A percentile compares a stretch with the other conserved stretches of the same genome.
Evolutionary conservation across 1,140 invertebrate species (phyloP).

Genomic region (Drosophila nebulosa): DNA sequence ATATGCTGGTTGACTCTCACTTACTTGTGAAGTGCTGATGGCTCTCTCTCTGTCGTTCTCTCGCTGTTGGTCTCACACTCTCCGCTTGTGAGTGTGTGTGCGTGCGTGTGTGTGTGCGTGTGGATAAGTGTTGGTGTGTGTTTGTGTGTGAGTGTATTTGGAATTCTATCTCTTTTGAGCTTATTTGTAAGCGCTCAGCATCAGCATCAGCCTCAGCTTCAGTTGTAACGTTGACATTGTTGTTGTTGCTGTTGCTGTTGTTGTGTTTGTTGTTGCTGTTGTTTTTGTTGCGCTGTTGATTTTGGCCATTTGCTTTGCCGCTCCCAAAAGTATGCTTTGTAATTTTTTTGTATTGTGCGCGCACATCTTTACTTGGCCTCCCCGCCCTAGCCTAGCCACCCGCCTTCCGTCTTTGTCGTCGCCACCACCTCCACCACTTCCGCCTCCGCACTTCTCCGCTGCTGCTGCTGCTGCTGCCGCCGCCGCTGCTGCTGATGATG

Average conservation of each 20-base stretch:
- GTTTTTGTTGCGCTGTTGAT: slow-evolving; percentile 52
- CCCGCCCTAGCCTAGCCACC: slow-evolving; percentile 15
- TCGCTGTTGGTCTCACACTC: slow-evolving; percentile 3
- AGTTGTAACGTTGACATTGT: slow-evolving; percentile 62
- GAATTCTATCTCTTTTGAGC: slow-evolving; percentile 40
- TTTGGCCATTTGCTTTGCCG: slow-evolving; percentile 76
- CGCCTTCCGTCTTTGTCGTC: background rate
- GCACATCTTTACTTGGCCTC: slow-evolving; percentile 55
- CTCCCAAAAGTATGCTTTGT: slow-evolving; percentile 77
- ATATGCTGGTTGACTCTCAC: slow-evolving; percentile 16
- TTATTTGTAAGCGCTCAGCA: slow-evolving; percentile 62
- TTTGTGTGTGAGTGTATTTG: slow-evolving; percentile 4
- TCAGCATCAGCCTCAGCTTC: slow-evolving; percentile 30
- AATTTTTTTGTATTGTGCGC: slow-evolving; percentile 75
- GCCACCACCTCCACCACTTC: background rate
- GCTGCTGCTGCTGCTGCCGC: slow-evolving; percentile 13
- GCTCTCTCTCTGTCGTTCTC: slow-evolving; percentile 13
- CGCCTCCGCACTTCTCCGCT: slow-evolving; percentile 25
- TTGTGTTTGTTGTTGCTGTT: slow-evolving; percentile 6
- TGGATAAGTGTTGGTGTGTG: background rate
- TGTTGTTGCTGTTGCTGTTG: slow-evolving; percentile 40
- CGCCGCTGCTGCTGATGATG: background rate
- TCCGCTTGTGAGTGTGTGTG: background rate
- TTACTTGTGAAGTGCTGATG: slow-evolving; percentile 41
- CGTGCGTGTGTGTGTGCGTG: background rate